These are phyloP conservation scores for Arenaria interpres DNA, from an alignment of 2,113 vertebrate species.

Conservation along the genomic window DNA sequence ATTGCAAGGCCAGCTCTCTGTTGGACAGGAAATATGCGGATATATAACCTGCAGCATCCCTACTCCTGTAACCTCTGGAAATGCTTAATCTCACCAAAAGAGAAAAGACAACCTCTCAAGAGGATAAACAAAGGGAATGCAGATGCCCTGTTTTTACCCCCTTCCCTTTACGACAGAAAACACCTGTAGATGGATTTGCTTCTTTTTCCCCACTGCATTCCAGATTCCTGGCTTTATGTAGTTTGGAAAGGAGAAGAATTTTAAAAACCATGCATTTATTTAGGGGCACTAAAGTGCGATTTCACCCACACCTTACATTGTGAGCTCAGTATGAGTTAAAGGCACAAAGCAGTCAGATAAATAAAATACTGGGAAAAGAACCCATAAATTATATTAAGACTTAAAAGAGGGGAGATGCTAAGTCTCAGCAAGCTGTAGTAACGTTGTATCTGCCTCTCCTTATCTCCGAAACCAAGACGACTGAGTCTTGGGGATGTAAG, in stretches of 20 bases:
- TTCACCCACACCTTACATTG: not conserved
- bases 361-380: not conserved
- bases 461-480: not conserved
- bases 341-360: not conserved
- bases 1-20: not conserved
- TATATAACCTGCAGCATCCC: not conserved
- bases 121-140: not conserved
- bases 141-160: not conserved
- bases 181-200: not conserved
- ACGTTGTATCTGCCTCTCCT: not conserved
- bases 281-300: not conserved
- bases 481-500: not conserved
- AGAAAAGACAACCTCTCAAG: not conserved
- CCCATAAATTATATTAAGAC: not conserved
- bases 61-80: not conserved
- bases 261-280: not conserved
- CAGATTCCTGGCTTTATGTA: not conserved
- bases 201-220: not conserved
- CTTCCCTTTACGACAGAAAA: not conserved
- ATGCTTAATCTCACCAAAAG: not conserved
- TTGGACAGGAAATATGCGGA: not conserved
- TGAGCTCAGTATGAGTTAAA: not conserved
- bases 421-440: not conserved
- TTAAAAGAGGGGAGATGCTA: not conserved
- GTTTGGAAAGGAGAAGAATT: not conserved